Percentiles rank a stretch among this genome's conserved stretches.
phyloP scores from a whole-genome alignment of 2,888 invertebrate genomes.

The Diachrysia chrysitis region DNA sequence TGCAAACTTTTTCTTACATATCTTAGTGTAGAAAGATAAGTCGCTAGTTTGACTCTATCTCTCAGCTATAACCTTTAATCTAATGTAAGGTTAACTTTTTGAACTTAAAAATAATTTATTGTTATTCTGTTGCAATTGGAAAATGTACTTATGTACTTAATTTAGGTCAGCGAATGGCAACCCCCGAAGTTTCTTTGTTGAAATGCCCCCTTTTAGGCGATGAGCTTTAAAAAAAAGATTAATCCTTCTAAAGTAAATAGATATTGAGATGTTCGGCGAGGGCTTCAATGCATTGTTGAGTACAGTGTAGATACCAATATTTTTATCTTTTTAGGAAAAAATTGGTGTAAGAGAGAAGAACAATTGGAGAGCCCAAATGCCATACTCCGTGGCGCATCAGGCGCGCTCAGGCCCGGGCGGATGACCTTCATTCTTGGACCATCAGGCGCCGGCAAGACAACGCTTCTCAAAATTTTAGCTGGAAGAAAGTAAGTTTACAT shows the following conservation, averaged over 20 bases:
- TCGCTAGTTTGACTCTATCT: not conserved
- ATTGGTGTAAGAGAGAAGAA: constrained; percentile 48
- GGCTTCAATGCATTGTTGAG: too few species aligned
- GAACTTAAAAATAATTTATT: not conserved
- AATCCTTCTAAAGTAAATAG: too few species aligned
- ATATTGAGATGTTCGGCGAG: too few species aligned
- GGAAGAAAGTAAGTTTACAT: constrained; percentile 90
- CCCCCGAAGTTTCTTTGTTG: too few species aligned
- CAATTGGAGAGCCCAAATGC: constrained; percentile 58
- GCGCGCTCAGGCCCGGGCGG: constrained; percentile 90
- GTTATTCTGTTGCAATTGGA: too few species aligned
- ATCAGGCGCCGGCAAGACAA: constrained; percentile 94
- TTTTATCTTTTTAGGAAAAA: constrained; percentile 55
- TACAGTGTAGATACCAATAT: too few species aligned
- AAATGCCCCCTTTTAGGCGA: too few species aligned
- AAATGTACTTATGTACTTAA: too few species aligned
- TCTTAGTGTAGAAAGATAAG: not conserved
- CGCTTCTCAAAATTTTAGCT: constrained; percentile 92
- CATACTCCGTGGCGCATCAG: constrained; percentile 89
- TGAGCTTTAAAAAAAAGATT: too few species aligned
- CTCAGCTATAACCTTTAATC: not conserved
- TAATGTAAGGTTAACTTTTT: not conserved
- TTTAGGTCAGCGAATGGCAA: too few species aligned
- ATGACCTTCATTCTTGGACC: constrained; percentile 92
- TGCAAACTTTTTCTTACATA: not conserved